Evolutionary conservation across 1,140 invertebrate species (phyloP), one percentile per base, ranked within the genome.

Genomic region (Pinna nobilis): DNA sequence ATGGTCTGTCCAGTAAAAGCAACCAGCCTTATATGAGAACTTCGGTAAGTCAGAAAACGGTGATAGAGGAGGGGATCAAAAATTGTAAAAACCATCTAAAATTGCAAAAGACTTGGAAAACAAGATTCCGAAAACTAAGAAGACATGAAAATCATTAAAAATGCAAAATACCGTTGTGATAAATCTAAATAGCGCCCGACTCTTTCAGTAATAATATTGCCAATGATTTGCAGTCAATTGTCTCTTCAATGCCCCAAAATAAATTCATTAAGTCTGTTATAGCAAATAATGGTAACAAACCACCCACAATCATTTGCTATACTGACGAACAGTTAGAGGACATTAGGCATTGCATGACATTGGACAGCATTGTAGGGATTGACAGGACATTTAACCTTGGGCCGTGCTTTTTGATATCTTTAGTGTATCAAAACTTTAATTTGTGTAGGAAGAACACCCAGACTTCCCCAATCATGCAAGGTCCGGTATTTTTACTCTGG

Each of bases 321-420:
- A 65, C 50, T 0, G 63, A 66, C 47, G 63, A 66, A n/a, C 70
- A 73, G 20, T 25, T 60, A 11, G 30, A 66, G 3, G 39, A 50
- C 6, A 64, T 71, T 59, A 37, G 32, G 15, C 28, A 61, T 28
- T 70, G 57, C 13, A 53, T 53, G 18, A 51, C 33, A 23, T 37
- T 37, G 25, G 68, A 32, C 32, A 53, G 47, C 47, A 20, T 71
- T 0, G 47, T 71, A 18, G 69, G 69, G 0, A 64, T 71, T 18
- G 69, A 71, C 32, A 18, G 60, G 33, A 71, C 69, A 28, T 71
- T 71, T 47, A 71, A 71, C 32, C 23, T 55, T n/a, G 69, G 69
- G 25, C 30, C 69, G 6, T 71, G 69, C 44, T 71, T 53, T 71
- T 9, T 71, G 32, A 72, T 63, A 32, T 7, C 50, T 25, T 33